A percentile compares a stretch with the other conserved stretches of the same genome.
Evolutionary conservation across 2,888 invertebrate species (phyloP).

Genomic region (Pseudanteris insignis): DNA sequence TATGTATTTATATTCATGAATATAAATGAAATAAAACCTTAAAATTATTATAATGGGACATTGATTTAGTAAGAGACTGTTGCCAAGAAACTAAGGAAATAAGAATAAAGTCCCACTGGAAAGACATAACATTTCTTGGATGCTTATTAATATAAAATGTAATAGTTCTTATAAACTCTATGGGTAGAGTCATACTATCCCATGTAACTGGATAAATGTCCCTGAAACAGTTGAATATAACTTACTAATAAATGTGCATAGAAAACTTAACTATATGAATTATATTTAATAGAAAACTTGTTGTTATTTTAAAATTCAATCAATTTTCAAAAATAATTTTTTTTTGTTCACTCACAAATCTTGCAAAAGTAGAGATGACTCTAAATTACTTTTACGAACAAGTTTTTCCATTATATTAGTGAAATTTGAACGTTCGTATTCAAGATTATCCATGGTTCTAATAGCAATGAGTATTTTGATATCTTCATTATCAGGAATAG

Average conservation of each 20-base stretch:
- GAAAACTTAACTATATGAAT: not conserved
- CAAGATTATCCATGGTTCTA: constrained; percentile 45
- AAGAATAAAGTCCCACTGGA: constrained; percentile 80
- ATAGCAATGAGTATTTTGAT: constrained; percentile 50
- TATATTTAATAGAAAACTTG: constrained; percentile 1
- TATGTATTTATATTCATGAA: no score
- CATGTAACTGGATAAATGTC: constrained; percentile 51
- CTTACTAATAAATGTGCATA: no score
- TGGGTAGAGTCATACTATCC: constrained; percentile 51
- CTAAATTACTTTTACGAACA: constrained; percentile 47
- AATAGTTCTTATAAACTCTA: constrained; percentile 57
- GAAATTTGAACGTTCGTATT: constrained; percentile 33
- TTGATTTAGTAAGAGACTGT: constrained; percentile 67
- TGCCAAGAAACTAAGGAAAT: constrained; percentile 78
- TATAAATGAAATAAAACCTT: constrained; percentile 66
- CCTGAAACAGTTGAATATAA: no score
- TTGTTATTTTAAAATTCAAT: no score
- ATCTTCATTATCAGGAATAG: constrained; percentile 37
- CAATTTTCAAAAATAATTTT: no score
- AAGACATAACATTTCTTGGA: constrained; percentile 59
- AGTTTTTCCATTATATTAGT: constrained; percentile 49
- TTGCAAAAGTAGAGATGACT: constrained; percentile 48
- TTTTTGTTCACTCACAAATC: constrained; percentile 47
- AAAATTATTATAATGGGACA: constrained; percentile 64
- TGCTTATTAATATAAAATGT: constrained; percentile 49